phyloP scores from a whole-genome alignment of 2,888 invertebrate genomes.

The Eupithecia subfuscata region DNA sequence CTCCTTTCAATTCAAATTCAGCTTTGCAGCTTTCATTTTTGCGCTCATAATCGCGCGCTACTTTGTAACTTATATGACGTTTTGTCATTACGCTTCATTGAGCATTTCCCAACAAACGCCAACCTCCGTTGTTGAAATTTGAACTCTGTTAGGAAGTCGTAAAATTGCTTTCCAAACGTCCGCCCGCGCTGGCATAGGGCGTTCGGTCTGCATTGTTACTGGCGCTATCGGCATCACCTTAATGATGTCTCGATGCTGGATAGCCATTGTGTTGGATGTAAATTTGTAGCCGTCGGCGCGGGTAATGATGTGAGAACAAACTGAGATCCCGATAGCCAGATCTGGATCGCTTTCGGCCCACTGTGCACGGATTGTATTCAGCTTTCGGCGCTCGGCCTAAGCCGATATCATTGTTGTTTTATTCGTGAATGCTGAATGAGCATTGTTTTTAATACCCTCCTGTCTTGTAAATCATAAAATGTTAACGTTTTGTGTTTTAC shows the following conservation, averaged over 20 bases:
- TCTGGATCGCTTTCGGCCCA: conserved; percentile 78
- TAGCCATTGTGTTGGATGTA: conserved; percentile 84
- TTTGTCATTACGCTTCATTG: conserved; percentile 63
- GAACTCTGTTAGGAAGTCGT: conserved; percentile 47
- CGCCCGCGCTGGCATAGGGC: conserved; percentile 51
- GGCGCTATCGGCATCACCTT: conserved; percentile 85
- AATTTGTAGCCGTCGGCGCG: conserved; percentile 85
- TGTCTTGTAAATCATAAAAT: conserved; percentile 68
- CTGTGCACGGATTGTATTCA: conserved; percentile 74
- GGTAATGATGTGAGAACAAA: conserved; percentile 85
- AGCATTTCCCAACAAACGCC: conserved; percentile 62
- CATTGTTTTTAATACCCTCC: conserved; percentile 62
- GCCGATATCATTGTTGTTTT: conserved; percentile 62
- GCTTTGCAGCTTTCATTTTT: conserved; percentile 61
- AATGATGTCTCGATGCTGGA: conserved; percentile 85
- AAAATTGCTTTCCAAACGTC: conserved; percentile 58
- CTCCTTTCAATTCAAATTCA: conserved; percentile 57
- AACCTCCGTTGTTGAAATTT: conserved; percentile 43
- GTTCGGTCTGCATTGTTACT: conserved; percentile 61
- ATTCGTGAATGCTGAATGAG: conserved; percentile 61
- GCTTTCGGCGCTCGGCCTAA: conserved; percentile 66
- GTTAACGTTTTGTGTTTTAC: conserved; percentile 20
- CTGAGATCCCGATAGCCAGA: conserved; percentile 82
- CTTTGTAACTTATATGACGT: conserved; percentile 75
- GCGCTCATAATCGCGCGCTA: conserved; percentile 66